These are phyloP conservation scores for Gobio gobio DNA, from an alignment of 2,113 vertebrate genomes.

Conservation along the genomic window DNA sequence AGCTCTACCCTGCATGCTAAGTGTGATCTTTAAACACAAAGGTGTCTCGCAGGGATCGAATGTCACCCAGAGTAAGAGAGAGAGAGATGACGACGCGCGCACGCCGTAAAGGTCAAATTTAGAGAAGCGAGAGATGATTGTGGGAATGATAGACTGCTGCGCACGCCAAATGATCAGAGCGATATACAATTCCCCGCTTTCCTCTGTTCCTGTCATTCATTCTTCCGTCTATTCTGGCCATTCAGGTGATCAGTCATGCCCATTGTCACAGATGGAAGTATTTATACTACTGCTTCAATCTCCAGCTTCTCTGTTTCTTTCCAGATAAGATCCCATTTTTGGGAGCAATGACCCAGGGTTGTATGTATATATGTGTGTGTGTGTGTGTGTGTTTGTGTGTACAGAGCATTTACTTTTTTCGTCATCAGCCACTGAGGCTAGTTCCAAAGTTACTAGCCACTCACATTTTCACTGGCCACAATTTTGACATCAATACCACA, in stretches of 20 bases:
- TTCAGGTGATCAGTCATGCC: conserved; percentile 9
- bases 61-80: not conserved
- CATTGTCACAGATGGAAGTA: conserved; percentile 2
- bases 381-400: no score
- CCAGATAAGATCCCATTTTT: not conserved
- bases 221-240: not conserved
- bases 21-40: conserved; percentile 58
- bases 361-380: no score
- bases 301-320: not conserved
- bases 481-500: no score
- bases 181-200: conserved; percentile 20
- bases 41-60: conserved; percentile 47
- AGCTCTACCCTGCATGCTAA: conserved; percentile 44
- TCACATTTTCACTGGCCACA: no score
- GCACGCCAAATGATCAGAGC: conserved; percentile 9
- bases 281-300: not conserved
- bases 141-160: conserved; percentile 38
- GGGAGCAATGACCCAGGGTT: not conserved
- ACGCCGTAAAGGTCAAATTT: conserved; percentile 47
- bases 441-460: no score
- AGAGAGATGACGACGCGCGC: not conserved
- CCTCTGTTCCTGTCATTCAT: conserved; percentile 23
- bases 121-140: conserved; percentile 38
- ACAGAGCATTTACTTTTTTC: no score
- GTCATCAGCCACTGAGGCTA: no score